A percentile compares a stretch with the other conserved stretches of the same genome.
phyloP scores from a whole-genome alignment of 2,888 invertebrate genomes.

The Eupithecia insigniata region DNA sequence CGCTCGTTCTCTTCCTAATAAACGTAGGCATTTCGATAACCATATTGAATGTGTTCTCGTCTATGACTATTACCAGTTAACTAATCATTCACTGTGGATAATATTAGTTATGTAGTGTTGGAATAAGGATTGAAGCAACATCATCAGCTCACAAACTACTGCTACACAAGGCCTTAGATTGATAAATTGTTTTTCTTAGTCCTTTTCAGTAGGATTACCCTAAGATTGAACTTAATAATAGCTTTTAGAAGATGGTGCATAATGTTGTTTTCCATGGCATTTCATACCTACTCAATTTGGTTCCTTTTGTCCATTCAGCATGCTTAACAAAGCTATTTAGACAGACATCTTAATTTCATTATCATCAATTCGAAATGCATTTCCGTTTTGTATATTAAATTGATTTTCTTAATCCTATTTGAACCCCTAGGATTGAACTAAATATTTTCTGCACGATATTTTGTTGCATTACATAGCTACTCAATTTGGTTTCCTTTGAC shows the following conservation, averaged over 20 bases:
- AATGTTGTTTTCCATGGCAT: too few relatives aligned
- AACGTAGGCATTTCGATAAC: neutral
- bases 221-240: neutral
- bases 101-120: neutral
- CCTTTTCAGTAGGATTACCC: neutral
- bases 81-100: neutral
- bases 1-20: slow-evolving; percentile 85
- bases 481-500: neutral
- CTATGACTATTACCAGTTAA: neutral
- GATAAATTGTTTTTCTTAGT: neutral
- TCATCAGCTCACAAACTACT: neutral
- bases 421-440: neutral
- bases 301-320: too few relatives aligned
- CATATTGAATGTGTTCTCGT: neutral
- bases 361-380: too few relatives aligned
- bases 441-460: neutral
- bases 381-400: too few relatives aligned
- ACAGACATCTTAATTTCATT: too few relatives aligned
- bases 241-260: too few relatives aligned
- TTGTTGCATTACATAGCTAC: neutral
- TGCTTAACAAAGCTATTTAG: too few relatives aligned
- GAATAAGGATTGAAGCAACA: neutral
- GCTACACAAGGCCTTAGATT: neutral
- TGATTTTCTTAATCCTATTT: neutral
- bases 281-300: too few relatives aligned